Base-by-base conservation (phyloP, 2,797 vertebrate species). In the Phalloptychus januarius region DNA sequence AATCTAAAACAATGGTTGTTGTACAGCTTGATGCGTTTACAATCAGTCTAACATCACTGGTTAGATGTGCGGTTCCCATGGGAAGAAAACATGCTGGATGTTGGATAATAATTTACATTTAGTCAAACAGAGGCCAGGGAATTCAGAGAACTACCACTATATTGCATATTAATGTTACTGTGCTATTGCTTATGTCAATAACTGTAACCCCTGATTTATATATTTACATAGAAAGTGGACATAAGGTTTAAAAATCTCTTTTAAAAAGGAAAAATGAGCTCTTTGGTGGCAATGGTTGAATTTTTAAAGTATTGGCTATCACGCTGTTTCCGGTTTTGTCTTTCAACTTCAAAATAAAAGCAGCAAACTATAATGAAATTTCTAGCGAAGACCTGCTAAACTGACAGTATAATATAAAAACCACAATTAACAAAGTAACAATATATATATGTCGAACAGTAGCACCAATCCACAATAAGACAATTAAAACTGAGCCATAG, bases 1-100 rank as follows among this genome's bases (percentile, higher is more conserved):
- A 89, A 87, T 80, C 77, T 80, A 83, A 93, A 93, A 90, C 89
- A 91, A 81, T 85, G 82, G 75, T 1, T 72, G 31, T 54, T 77
- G 58, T 42, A 28, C 56, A 23, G 38, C n/a, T 76, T 73, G 70
- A 28, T 44, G 79, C 15, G n/a, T 44, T 15, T 38, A 63, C 46
- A 44, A 46, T 38, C 18, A 40, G 28, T 54, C 44, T 13, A 28
- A 75, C 45, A 28, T 28, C 23, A 61, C 50, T 42, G 70, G 38
- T 46, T 58, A 23, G 12, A 56, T 52, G 79, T 48, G 70, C 23
- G 12, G 79, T 79, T 85, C 58, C 80, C 73, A 83, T 81, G 77
- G 81, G 31, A 73, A 82, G 61, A 38, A 75, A 2, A 58, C 28
- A 72, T 58, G 13, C 23, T 67, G 36, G 10, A 79, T 72, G n/a